Percentiles rank a stretch among this genome's conserved stretches.
Conservation (phyloP, 2,113 vertebrate genomes). For the Saimiri boliviensis region DNA sequence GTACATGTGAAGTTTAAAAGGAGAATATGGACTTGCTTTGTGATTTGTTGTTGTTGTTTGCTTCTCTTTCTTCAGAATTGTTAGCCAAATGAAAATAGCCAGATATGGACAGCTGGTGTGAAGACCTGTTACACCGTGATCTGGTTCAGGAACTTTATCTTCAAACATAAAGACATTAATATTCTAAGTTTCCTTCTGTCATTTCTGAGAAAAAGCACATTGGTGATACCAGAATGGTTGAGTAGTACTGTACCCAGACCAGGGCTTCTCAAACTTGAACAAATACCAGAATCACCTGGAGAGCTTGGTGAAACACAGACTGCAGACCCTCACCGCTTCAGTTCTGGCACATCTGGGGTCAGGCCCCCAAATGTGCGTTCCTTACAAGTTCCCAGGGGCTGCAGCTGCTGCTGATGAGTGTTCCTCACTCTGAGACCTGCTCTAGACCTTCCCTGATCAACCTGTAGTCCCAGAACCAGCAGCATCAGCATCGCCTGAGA, state of each 20-base stretch:
- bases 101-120: background rate
- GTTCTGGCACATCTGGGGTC: background rate
- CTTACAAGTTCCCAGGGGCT: background rate
- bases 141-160: background rate
- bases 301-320: no score
- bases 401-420: background rate
- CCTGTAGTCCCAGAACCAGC: background rate
- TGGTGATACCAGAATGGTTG: background rate
- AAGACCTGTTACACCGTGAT: background rate
- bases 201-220: background rate
- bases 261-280: background rate
- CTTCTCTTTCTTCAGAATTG: background rate
- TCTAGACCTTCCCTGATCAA: background rate
- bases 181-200: background rate
- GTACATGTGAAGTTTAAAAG: background rate
- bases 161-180: background rate
- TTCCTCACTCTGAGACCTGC: background rate
- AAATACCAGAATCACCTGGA: background rate
- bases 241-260: background rate
- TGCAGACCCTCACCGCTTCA: background rate
- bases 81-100: background rate
- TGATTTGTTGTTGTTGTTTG: background rate
- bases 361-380: background rate
- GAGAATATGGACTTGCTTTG: background rate
- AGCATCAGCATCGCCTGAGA: background rate